These are phyloP conservation scores for Salvelinus alpinus DNA, from an alignment of 2,113 vertebrate species.

Conservation along the genomic window DNA sequence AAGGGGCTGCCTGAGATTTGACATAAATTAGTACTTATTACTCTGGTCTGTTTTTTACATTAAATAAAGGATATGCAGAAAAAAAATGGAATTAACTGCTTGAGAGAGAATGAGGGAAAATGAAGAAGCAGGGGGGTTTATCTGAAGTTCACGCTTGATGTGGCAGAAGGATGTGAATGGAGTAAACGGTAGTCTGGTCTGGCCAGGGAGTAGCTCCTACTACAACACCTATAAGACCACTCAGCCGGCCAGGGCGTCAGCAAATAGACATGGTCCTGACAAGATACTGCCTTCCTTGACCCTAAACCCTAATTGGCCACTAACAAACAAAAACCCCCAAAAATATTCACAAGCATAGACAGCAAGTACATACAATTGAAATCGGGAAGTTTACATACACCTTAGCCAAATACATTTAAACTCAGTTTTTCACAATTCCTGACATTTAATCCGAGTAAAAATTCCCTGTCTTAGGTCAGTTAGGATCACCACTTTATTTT, in stretches of 20 bases:
- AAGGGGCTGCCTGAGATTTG: slow-evolving; percentile 45
- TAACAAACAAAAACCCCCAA: not conserved
- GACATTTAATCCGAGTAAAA: too few relatives aligned
- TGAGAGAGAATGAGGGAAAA: slow-evolving; percentile 21
- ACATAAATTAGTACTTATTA: slow-evolving; percentile 67
- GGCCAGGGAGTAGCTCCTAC: slow-evolving; percentile 15
- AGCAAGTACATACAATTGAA: too few relatives aligned
- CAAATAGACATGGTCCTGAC: slow-evolving; percentile 1
- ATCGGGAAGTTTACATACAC: too few relatives aligned
- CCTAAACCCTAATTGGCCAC: not conserved
- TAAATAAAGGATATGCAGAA: slow-evolving; percentile 42
- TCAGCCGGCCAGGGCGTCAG: slow-evolving; percentile 20
- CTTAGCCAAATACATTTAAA: too few relatives aligned
- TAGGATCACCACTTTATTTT: too few relatives aligned
- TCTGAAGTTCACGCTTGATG: slow-evolving; percentile 61
- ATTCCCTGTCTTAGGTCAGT: too few relatives aligned
- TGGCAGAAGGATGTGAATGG: slow-evolving; percentile 53
- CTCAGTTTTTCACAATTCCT: too few relatives aligned
- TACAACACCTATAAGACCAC: slow-evolving; percentile 22
- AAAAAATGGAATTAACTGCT: slow-evolving; percentile 35
- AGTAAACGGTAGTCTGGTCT: slow-evolving; percentile 43
- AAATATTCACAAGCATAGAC: too few relatives aligned
- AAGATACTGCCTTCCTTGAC: not conserved
- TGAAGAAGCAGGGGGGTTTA: slow-evolving; percentile 24
- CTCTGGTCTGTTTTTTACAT: slow-evolving; percentile 57